Evolutionary conservation across 2,888 invertebrate species (phyloP), one percentile per base, ranked within the genome.

Genomic region (Autographa gamma): DNA sequence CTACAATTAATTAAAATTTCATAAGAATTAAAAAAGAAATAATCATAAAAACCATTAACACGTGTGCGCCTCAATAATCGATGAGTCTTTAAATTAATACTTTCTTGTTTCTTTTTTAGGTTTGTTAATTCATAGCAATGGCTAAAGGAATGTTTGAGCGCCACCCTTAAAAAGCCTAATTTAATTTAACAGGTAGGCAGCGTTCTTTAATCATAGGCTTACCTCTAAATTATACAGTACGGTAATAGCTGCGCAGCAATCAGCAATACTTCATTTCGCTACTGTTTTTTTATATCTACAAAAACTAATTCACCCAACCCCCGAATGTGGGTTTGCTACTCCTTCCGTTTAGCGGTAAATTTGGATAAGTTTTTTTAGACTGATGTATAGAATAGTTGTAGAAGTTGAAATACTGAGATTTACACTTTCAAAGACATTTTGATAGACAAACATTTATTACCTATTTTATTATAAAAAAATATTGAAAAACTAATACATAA

Each of bases 111-210:
- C 79, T 80, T 89, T 93, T 92, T 90, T 89, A 88, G 84, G 79
- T 90, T 89, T 87, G 88, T 89, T 89, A 91, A 91, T 91, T 88
- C 86, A 83, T 88, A 79, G 86, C 86, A 88, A 88, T 90, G 89
- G 83, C 76, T 78, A 68, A 76, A 70, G 91, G 91, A 93, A 93
- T 93, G 91, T 69, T 77, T 79, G 69, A 91, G 91, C 92, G 91
- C 93, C 92, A 92, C 92, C 92, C 92, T 93, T 93, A 93, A 95
- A 94, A 93, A 92, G 93, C 92, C 93, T 95, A 95, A 95, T 95
- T 95, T 95, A 95, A 95, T 95, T 95, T 95, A 95, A 95, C 92
- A 95, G 95, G 95, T 94, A 95, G 95, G 95, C 95, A 93, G 93
- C 84, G 91, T 89, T 90, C 90, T 93, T 93, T 95, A 95, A 95